Percentiles rank a stretch among this genome's conserved stretches.
Conservation (phyloP, 2,113 vertebrate species). For the Nothoprocta pentlandii region DNA sequence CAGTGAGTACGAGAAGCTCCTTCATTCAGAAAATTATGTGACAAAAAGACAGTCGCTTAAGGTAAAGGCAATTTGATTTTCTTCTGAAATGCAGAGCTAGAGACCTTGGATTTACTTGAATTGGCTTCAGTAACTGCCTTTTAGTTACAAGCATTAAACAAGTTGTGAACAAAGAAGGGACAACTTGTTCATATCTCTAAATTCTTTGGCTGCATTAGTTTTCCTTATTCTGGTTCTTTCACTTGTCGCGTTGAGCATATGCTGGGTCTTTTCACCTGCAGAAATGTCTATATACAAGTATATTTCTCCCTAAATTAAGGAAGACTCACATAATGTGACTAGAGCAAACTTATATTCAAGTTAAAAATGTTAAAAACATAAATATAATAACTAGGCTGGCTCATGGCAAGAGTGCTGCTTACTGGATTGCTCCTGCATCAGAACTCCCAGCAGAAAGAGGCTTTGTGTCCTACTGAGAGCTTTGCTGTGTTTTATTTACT, state of each 20-base stretch:
- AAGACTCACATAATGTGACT: background rate
- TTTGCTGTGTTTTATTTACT: background rate
- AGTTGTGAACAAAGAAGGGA: too few species aligned
- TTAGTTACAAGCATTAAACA: background rate
- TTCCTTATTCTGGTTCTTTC: background rate
- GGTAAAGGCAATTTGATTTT: conserved; percentile 66
- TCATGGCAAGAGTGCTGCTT: background rate
- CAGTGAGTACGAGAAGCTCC: conserved; percentile 89
- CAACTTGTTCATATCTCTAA: background rate
- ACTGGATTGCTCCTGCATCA: background rate
- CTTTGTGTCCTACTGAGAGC: background rate
- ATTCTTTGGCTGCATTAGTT: background rate
- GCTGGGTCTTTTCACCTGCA: background rate
- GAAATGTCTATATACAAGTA: background rate
- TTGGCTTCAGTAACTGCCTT: background rate
- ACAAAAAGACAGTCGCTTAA: conserved; percentile 90
- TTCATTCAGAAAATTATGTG: conserved; percentile 91
- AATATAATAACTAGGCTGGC: background rate
- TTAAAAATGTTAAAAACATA: background rate
- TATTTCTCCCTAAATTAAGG: background rate
- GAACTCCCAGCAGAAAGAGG: background rate
- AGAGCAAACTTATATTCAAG: background rate
- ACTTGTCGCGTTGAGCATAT: background rate
- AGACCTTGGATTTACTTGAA: background rate
- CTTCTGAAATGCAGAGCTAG: background rate